These are phyloP conservation scores for Lathamus discolor DNA, from an alignment of 2,113 vertebrate species.

Conservation along the genomic window DNA sequence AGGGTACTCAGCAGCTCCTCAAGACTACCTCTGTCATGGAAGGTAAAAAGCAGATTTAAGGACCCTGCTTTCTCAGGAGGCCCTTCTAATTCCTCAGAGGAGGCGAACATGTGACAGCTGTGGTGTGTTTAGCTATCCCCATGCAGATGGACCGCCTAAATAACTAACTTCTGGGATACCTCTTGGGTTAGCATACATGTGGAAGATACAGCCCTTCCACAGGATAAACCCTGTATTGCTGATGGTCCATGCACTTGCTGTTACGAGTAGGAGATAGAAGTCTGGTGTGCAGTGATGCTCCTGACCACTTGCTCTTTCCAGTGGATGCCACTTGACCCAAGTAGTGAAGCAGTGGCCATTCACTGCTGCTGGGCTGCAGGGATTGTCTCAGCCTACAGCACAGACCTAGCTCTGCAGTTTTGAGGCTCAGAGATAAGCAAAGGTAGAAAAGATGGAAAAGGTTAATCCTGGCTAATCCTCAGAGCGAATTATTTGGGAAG, in stretches of 20 bases:
- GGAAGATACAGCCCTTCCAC: background rate
- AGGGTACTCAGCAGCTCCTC: background rate
- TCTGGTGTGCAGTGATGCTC: background rate
- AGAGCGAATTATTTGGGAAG: background rate
- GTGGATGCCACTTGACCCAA: background rate
- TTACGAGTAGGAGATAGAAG: background rate
- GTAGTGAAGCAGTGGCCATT: background rate
- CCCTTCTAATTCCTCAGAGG: background rate
- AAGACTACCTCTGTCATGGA: background rate
- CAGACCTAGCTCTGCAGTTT: background rate
- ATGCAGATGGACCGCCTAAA: background rate
- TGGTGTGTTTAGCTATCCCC: background rate
- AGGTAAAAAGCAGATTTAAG: background rate
- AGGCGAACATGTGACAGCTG: background rate
- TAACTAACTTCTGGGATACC: background rate
- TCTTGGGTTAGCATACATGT: background rate
- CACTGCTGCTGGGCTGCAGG: background rate
- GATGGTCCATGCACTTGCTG: background rate
- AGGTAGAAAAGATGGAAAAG: background rate
- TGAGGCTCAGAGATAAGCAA: background rate
- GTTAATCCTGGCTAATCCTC: slow-evolving; percentile 17
- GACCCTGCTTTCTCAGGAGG: background rate
- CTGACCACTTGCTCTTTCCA: background rate
- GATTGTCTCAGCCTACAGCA: background rate
- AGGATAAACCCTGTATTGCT: background rate